Percentiles rank a stretch among this genome's conserved stretches.
These are phyloP conservation scores for Mamestra configurata DNA, from an alignment of 1,140 invertebrate genomes.

Conservation along the genomic window DNA sequence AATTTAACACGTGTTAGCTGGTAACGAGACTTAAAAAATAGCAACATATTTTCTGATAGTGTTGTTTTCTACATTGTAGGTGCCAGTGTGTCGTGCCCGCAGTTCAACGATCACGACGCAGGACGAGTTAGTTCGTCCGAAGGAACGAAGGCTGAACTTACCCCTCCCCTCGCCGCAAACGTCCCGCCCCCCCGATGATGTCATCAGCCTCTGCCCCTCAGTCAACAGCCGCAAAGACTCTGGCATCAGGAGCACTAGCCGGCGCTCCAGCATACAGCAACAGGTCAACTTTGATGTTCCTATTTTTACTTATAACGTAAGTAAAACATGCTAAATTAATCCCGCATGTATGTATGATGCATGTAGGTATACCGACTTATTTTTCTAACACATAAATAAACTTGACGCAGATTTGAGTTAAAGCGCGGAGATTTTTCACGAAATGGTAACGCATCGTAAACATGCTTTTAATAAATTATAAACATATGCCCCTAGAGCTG, in stretches of 20 bases:
- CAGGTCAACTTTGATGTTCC: conserved; percentile 88
- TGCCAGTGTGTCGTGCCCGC: conserved; percentile 88
- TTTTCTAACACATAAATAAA: conserved; percentile 52
- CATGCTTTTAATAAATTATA: conserved; percentile 56
- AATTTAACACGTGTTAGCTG: conserved; percentile 11
- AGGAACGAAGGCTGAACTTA: conserved; percentile 75
- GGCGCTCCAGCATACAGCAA: conserved; percentile 94
- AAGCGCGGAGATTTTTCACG: conserved; percentile 47
- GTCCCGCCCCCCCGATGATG: conserved; percentile 88
- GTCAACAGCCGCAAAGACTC: conserved; percentile 95
- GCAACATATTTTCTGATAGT: background rate
- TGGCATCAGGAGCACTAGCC: conserved; percentile 94
- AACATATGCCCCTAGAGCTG: conserved; percentile 51
- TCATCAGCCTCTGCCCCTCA: conserved; percentile 91
- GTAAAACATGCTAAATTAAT: conserved; percentile 25
- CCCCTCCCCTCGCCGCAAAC: conserved; percentile 69
- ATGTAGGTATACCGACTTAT: conserved; percentile 44
- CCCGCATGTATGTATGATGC: conserved; percentile 24
- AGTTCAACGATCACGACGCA: conserved; percentile 88
- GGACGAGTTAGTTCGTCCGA: conserved; percentile 73
- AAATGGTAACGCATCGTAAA: conserved; percentile 55
- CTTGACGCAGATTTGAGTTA: conserved; percentile 44
- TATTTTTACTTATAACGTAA: conserved; percentile 49
- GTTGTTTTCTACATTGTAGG: conserved; percentile 57
- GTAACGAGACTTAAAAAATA: conserved; percentile 15